These are phyloP conservation scores for Proales similis DNA, from an alignment of 1,140 invertebrate species.

Conservation along the genomic window DNA sequence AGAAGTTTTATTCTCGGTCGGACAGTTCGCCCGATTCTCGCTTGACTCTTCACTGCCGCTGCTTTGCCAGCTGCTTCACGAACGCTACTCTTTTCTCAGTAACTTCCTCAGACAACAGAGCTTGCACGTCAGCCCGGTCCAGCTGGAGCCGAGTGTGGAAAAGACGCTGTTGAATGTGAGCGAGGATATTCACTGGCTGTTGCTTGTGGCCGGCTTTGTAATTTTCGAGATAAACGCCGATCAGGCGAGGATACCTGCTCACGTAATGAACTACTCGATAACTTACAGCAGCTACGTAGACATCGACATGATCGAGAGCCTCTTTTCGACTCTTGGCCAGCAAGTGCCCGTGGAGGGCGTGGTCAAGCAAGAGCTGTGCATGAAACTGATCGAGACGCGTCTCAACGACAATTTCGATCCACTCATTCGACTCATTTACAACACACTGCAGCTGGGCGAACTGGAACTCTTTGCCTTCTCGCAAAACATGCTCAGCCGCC, in stretches of 20 bases:
- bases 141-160: background rate
- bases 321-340: too few relatives aligned
- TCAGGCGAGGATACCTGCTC: constrained; percentile 1
- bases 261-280: constrained; percentile 24
- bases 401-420: constrained; percentile 1
- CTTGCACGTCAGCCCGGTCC: background rate
- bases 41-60: background rate
- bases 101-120: constrained; percentile 1
- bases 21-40: constrained; percentile 4
- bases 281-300: background rate
- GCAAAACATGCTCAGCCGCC: constrained; percentile 14
- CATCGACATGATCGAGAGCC: too few relatives aligned
- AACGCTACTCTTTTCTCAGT: constrained; percentile 21
- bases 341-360: too few relatives aligned
- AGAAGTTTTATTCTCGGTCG: constrained; percentile 22
- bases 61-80: background rate
- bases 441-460: background rate
- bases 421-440: background rate
- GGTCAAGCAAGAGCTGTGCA: too few relatives aligned
- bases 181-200: constrained; percentile 30
- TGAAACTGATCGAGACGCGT: too few relatives aligned
- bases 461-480: constrained; percentile 2
- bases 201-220: constrained; percentile 28
- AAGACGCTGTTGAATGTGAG: constrained; percentile 1
- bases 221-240: constrained; percentile 22